Evolutionary conservation across 2,797 vertebrate species (phyloP).

Genomic region (Xenentodon cancila): DNA sequence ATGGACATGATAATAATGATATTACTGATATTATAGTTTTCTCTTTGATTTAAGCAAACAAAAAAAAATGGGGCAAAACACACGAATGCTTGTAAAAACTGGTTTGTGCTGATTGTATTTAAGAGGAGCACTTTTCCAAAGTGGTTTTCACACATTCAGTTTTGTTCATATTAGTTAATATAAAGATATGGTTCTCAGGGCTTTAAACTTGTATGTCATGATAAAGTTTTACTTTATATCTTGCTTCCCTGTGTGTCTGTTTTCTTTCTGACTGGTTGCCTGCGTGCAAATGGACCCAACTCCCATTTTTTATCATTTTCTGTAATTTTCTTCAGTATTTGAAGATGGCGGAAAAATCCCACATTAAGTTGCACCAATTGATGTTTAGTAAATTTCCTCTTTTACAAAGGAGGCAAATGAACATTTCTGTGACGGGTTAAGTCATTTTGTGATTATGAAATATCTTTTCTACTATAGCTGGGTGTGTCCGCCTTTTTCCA

Average conservation of each 20-base stretch:
- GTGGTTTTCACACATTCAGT: constrained; percentile 83
- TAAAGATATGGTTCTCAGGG: constrained; percentile 87
- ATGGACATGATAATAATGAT: constrained; percentile 80
- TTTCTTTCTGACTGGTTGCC: background rate
- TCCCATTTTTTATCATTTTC: no score
- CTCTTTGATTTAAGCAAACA: constrained; percentile 79
- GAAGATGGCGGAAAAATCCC: no score
- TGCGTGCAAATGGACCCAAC: background rate
- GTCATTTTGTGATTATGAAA: no score
- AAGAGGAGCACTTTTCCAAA: constrained; percentile 85
- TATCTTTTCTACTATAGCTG: no score
- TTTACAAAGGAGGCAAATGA: no score
- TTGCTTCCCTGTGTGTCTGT: constrained; percentile 52
- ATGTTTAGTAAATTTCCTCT: no score
- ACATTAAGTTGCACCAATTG: no score
- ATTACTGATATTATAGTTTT: constrained; percentile 83
- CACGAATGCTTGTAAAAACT: constrained; percentile 82
- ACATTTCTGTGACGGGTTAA: no score
- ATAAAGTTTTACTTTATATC: constrained; percentile 88
- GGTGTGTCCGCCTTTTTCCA: no score
- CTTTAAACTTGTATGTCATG: constrained; percentile 86
- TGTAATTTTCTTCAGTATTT: no score
- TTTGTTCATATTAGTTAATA: constrained; percentile 87
- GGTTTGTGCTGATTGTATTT: constrained; percentile 87
- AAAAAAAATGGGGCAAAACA: constrained; percentile 76